Conservation (phyloP, 2,888 invertebrate genomes). For the Scaptomyza parva region DNA sequence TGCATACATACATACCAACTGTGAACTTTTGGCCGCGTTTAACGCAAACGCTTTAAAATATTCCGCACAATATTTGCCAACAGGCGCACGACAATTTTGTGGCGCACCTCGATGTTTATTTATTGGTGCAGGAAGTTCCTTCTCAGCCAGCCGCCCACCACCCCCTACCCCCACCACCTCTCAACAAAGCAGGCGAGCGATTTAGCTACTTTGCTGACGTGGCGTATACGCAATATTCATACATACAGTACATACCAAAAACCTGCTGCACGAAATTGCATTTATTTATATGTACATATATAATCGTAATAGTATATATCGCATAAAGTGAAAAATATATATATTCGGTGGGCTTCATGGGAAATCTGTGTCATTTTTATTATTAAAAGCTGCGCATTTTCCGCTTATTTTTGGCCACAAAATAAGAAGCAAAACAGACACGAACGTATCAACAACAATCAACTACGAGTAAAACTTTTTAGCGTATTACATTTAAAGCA, state of each 20-base stretch:
- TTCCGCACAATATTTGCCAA: constrained; percentile 58
- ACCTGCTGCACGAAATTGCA: constrained; percentile 53
- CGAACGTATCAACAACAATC: neutral
- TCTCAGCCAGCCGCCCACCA: neutral
- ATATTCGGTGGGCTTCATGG: constrained; percentile 32
- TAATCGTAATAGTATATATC: neutral
- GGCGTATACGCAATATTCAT: constrained; percentile 68
- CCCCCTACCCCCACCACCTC: no score
- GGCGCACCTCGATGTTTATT: constrained; percentile 65
- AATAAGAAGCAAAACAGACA: constrained; percentile 8
- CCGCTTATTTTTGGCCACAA: constrained; percentile 39
- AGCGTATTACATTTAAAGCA: constrained; percentile 31
- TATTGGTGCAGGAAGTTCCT: constrained; percentile 67
- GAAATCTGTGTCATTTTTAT: constrained; percentile 78
- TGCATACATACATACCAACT: constrained; percentile 16
- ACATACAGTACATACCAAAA: constrained; percentile 1
- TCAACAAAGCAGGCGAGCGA: neutral
- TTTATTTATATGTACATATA: constrained; percentile 34
- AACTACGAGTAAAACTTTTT: constrained; percentile 2
- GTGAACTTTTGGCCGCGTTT: constrained; percentile 78
- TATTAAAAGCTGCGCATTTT: constrained; percentile 67
- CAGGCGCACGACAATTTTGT: constrained; percentile 68
- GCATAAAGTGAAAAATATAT: constrained; percentile 22
- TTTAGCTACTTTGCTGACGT: constrained; percentile 48
- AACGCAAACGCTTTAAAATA: constrained; percentile 71